Evolutionary conservation across 2,113 vertebrate genomes (phyloP).

Genomic region (Paradisaea rubra): DNA sequence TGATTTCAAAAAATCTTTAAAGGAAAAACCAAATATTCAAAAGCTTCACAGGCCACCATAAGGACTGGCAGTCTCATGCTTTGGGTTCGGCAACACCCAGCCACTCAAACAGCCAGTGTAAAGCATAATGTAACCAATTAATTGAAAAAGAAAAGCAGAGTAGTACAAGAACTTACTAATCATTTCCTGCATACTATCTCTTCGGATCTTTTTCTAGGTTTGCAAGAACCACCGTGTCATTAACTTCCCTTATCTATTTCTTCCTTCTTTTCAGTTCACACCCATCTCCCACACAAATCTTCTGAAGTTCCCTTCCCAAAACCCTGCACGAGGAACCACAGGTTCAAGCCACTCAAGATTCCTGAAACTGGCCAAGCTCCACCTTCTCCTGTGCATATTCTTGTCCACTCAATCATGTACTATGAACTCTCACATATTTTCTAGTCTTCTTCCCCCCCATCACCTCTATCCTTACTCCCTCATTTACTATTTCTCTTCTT

Average conservation of each 20-base stretch:
- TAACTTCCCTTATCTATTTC: background rate
- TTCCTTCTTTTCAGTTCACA: conserved; percentile 3
- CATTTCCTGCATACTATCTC: background rate
- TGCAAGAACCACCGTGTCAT: background rate
- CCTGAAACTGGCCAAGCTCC: background rate
- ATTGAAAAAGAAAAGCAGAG: background rate
- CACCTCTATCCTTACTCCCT: background rate
- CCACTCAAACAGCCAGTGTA: background rate
- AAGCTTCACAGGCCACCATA: background rate
- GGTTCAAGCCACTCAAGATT: background rate
- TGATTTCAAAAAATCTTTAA: background rate
- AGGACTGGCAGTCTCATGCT: background rate
- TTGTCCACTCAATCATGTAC: background rate
- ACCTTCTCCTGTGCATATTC: background rate
- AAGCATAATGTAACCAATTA: background rate
- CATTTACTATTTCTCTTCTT: background rate
- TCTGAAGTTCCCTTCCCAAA: background rate
- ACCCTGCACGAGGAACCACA: background rate
- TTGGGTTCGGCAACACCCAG: background rate
- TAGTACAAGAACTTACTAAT: background rate
- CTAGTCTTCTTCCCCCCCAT: background rate
- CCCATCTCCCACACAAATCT: background rate
- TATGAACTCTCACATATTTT: background rate
- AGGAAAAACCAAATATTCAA: background rate
- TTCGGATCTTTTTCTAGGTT: background rate